Evolutionary conservation across 2,888 invertebrate genomes (phyloP).

Genomic region (Balanococcus diminutus): DNA sequence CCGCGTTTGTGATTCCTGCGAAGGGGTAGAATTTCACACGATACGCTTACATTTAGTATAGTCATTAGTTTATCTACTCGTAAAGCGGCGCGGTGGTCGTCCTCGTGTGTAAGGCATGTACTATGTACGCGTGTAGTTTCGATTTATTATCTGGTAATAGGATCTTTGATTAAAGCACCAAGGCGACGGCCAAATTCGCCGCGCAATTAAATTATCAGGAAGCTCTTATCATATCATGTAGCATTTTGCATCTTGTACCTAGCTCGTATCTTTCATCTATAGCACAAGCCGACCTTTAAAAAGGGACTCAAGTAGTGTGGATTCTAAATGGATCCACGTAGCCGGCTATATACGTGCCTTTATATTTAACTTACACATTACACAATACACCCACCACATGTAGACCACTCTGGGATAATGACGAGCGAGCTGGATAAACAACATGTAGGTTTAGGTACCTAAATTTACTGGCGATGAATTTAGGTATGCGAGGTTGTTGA

Average conservation of each 20-base stretch:
- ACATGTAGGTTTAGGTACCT: too few species aligned
- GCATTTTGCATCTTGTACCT: too few species aligned
- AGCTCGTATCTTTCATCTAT: background rate
- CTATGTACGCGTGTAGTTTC: background rate
- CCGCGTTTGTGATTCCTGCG: background rate
- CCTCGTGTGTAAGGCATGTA: too few species aligned
- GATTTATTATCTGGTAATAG: slow-evolving; percentile 29
- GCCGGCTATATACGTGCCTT: background rate
- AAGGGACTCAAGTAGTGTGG: background rate
- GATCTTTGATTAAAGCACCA: slow-evolving; percentile 15
- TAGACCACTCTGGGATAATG: background rate
- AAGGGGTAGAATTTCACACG: background rate
- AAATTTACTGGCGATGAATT: too few species aligned
- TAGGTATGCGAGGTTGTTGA: too few species aligned
- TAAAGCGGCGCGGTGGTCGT: background rate
- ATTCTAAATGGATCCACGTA: background rate
- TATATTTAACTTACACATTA: too few species aligned
- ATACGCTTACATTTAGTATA: background rate
- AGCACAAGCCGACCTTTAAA: background rate
- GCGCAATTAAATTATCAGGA: background rate
- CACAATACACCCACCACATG: background rate
- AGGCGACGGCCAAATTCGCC: slow-evolving; percentile 10
- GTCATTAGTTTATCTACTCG: background rate
- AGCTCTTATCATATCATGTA: background rate
- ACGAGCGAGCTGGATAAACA: background rate